Evolutionary conservation across 2,113 vertebrate genomes (phyloP).

Genomic region (Collichthys lucidus): DNA sequence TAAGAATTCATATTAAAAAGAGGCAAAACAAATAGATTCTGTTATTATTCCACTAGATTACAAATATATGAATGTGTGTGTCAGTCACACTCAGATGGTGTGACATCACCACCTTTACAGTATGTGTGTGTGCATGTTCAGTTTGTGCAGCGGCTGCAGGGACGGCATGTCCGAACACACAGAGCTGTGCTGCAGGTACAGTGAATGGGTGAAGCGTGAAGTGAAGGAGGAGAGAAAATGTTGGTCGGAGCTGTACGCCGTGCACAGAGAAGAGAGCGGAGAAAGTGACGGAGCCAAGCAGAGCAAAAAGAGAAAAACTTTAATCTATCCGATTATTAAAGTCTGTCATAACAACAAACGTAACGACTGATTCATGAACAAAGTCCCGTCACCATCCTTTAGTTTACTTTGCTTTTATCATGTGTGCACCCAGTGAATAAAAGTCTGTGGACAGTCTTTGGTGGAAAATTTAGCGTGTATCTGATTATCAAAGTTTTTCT

Average conservation of each 20-base stretch:
- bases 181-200: slow-evolving; percentile 1
- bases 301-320: background rate
- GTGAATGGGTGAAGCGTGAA: no score
- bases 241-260: background rate
- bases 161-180: slow-evolving; percentile 13
- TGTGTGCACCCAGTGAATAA: no score
- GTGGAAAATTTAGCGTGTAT: no score
- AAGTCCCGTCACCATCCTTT: no score
- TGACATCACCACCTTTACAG: background rate
- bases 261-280: background rate
- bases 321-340: background rate
- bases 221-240: no score
- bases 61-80: background rate
- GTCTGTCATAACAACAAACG: no score
- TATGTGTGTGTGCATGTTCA: background rate
- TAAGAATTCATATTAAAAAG: background rate
- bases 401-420: no score
- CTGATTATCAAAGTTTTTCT: no score
- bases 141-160: background rate
- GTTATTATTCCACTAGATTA: background rate
- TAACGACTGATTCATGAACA: background rate
- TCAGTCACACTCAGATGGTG: background rate
- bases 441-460: no score
- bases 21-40: background rate
- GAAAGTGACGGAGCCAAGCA: background rate